Base-by-base conservation (phyloP, 35 echinoderm and acorn worm species). In the Stichopus chloronotus region DNA sequence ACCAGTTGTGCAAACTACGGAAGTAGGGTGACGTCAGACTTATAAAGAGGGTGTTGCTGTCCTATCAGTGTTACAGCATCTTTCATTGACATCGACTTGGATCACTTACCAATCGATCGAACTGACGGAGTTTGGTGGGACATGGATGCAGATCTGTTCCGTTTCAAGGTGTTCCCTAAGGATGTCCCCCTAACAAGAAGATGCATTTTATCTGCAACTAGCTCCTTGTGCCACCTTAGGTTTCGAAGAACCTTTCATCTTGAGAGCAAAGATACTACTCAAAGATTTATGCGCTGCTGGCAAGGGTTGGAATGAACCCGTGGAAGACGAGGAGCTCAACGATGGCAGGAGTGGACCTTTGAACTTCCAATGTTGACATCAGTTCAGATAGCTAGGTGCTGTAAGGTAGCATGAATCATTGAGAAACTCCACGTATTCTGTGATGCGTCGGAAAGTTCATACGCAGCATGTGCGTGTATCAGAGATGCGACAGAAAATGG, bases 21-120 rank as follows among this genome's bases (percentile, higher is more conserved):
- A 90, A 90, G 76, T 83, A 59, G 72, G 94, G 94, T 61, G 94
- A 90, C 6, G 87, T 92, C 79, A 77, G 89, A 21, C 90, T 95
- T 3, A 92, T 90, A 11, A 95, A 95, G 55, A 92, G 94, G 94
- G 57, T 76, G 9, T 94, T 53, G 79, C 91, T 9, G 92, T 91
- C 4, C 68, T 95, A 5, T 25, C 84, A 9, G 12, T 63, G 4
- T 14, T 92, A 53, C 84, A 69, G 83, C 91, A 30, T 92, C 72
- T 1, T 76, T 95, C 5, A 23, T 90, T 0, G 53, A 90, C 78
- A 6, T 95, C 12, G 94, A 95, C 52, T 57, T 95, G 14, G 84
- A 93, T 81, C 80, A 59, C n/a, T 57, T 89, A 52, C 93, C 92
- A 55, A 81, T 57, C 2, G 91, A 95, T 24, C 84, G 94, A 92